These are phyloP conservation scores for Thaumatotibia leucotreta DNA, from an alignment of 1,140 invertebrate species.

Conservation along the genomic window DNA sequence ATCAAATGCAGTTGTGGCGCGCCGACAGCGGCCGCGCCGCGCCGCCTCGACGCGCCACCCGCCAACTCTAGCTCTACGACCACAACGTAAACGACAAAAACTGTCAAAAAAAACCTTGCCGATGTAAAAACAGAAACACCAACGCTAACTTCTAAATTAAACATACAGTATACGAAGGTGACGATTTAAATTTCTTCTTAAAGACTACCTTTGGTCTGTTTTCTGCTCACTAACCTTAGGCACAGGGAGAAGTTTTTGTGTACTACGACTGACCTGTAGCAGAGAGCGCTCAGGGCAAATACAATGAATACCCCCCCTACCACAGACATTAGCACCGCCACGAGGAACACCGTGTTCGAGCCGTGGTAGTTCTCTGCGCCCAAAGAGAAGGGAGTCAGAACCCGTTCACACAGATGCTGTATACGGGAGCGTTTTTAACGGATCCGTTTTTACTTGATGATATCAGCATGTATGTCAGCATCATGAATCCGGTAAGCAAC, in stretches of 20 bases:
- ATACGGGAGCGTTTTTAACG: not conserved
- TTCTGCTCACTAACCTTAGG: slow-evolving; percentile 95
- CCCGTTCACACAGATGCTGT: not conserved
- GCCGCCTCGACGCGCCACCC: slow-evolving; percentile 44
- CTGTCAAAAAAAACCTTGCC: slow-evolving; percentile 58
- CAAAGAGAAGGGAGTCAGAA: slow-evolving; percentile 57
- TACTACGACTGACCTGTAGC: slow-evolving; percentile 99
- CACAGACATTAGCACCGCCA: slow-evolving; percentile 97
- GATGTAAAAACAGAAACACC: slow-evolving; percentile 68
- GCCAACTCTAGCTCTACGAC: slow-evolving; percentile 69
- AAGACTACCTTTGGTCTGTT: slow-evolving; percentile 83
- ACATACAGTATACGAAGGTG: slow-evolving; percentile 75
- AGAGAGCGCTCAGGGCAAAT: slow-evolving; percentile 98
- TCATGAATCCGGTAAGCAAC: not conserved
- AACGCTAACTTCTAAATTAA: slow-evolving; percentile 74
- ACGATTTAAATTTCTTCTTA: slow-evolving; percentile 75
- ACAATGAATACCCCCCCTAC: slow-evolving; percentile 98
- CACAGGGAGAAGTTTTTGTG: slow-evolving; percentile 98
- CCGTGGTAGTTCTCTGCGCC: slow-evolving; percentile 93
- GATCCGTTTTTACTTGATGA: not conserved
- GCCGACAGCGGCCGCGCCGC: slow-evolving; percentile 30
- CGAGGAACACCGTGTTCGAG: slow-evolving; percentile 96
- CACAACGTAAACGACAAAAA: slow-evolving; percentile 68
- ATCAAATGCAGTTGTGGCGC: slow-evolving; percentile 73
- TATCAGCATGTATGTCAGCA: not conserved